A percentile compares a stretch with the other conserved stretches of the same genome.
These are phyloP conservation scores for Pollenia labialis DNA, from an alignment of 2,888 invertebrate genomes.

Conservation along the genomic window DNA sequence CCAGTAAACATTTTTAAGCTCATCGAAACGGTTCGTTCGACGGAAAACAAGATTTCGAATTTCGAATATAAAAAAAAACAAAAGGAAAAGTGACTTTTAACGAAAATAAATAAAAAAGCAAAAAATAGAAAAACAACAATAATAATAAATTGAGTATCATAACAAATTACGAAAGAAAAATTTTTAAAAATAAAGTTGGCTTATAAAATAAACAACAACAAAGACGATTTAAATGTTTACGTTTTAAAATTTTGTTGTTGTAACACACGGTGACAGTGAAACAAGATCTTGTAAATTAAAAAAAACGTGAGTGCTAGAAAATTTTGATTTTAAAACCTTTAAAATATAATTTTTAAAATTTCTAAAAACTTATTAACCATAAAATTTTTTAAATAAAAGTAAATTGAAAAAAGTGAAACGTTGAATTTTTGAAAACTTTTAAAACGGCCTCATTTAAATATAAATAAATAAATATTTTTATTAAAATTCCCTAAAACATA, in stretches of 20 bases:
- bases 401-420: too few species aligned
- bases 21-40: constrained; percentile 77
- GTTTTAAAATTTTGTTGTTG: constrained; percentile 23
- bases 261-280: constrained; percentile 34
- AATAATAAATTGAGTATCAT: constrained; percentile 12
- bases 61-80: background rate
- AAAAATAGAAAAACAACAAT: constrained; percentile 19
- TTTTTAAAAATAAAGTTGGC: background rate
- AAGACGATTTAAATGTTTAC: constrained; percentile 22
- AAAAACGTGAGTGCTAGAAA: constrained; percentile 11
- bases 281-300: background rate
- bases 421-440: too few species aligned
- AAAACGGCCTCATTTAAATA: too few species aligned
- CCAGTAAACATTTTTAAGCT: constrained; percentile 79
- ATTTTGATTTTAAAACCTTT: too few species aligned
- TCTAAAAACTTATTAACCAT: too few species aligned
- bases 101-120: constrained; percentile 37
- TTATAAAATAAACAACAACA: background rate
- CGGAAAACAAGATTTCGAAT: constrained; percentile 44
- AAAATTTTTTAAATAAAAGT: too few species aligned
- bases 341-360: too few species aligned
- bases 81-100: constrained; percentile 23
- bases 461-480: too few species aligned
- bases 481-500: too few species aligned
- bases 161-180: background rate